These are phyloP conservation scores for Crotalus horridus DNA, from an alignment of 2,113 vertebrate species.

Conservation along the genomic window DNA sequence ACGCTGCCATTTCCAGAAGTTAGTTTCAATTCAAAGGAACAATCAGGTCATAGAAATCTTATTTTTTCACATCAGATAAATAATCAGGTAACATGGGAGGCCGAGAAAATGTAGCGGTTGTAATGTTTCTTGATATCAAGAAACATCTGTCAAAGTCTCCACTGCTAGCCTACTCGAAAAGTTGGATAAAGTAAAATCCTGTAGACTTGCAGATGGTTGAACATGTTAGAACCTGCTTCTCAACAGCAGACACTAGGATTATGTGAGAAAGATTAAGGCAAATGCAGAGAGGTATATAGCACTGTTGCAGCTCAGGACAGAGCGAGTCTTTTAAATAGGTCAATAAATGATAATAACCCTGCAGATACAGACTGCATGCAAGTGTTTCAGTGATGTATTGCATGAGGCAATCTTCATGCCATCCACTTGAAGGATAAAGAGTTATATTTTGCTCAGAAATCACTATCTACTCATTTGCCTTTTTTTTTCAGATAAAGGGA, in stretches of 20 bases:
- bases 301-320: conserved; percentile 38
- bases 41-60: background rate
- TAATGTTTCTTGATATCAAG: background rate
- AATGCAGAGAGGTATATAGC: conserved; percentile 35
- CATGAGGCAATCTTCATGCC: conserved; percentile 48
- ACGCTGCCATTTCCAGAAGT: background rate
- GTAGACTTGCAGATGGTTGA: background rate
- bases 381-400: conserved; percentile 49
- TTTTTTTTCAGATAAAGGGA: conserved; percentile 40
- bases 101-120: background rate
- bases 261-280: conserved; percentile 43
- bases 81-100: background rate
- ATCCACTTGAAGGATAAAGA: conserved; percentile 47
- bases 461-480: conserved; percentile 46
- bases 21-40: background rate
- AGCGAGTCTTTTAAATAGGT: conserved; percentile 56
- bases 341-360: conserved; percentile 61
- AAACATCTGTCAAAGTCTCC: background rate
- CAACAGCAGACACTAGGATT: background rate
- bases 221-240: accelerated
- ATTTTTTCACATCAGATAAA: background rate
- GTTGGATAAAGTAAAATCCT: background rate
- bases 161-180: background rate
- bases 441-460: conserved; percentile 35
- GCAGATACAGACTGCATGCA: conserved; percentile 33